phyloP scores from a whole-genome alignment of 2,888 invertebrate species.

The Calameuta idolon region DNA sequence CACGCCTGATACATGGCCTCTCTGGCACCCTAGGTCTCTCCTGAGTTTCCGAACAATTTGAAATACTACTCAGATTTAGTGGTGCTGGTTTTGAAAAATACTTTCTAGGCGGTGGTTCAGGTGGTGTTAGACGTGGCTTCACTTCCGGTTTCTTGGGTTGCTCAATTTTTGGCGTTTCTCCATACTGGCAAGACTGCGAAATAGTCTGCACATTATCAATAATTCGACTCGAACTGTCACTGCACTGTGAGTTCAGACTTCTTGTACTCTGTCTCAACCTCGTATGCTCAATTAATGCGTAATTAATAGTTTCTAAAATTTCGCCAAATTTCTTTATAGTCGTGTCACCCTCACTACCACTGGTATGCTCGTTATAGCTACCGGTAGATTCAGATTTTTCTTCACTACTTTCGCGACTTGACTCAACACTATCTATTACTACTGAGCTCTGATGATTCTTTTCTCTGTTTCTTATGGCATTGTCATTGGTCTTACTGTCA shows the following conservation, averaged over 20 bases:
- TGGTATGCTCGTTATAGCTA: conserved; percentile 40
- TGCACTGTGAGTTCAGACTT: not conserved
- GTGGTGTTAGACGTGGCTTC: conserved; percentile 62
- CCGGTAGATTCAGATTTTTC: conserved; percentile 47
- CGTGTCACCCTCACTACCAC: conserved; percentile 37
- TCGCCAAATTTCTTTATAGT: conserved; percentile 38
- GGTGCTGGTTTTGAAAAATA: conserved; percentile 57
- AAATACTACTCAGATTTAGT: conserved; percentile 30
- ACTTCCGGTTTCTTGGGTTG: conserved; percentile 62
- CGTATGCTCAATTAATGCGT: conserved; percentile 58
- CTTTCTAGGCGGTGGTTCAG: conserved; percentile 69
- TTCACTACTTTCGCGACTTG: conserved; percentile 36
- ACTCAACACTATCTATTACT: conserved; percentile 1
- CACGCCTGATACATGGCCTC: conserved; percentile 34
- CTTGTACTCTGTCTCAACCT: conserved; percentile 7
- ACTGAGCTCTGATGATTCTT: not conserved
- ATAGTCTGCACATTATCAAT: conserved; percentile 5
- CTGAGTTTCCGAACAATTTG: conserved; percentile 26
- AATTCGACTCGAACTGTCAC: not conserved
- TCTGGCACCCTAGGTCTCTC: conserved; percentile 44
- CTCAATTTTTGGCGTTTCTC: conserved; percentile 34
- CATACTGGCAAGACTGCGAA: conserved; percentile 32
- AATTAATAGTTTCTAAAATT: conserved; percentile 64
- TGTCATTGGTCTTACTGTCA: conserved; percentile 4
- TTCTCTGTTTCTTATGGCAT: not conserved